Evolutionary conservation across 1,140 invertebrate species (phyloP).

Genomic region (Euura saliciscinereae): DNA sequence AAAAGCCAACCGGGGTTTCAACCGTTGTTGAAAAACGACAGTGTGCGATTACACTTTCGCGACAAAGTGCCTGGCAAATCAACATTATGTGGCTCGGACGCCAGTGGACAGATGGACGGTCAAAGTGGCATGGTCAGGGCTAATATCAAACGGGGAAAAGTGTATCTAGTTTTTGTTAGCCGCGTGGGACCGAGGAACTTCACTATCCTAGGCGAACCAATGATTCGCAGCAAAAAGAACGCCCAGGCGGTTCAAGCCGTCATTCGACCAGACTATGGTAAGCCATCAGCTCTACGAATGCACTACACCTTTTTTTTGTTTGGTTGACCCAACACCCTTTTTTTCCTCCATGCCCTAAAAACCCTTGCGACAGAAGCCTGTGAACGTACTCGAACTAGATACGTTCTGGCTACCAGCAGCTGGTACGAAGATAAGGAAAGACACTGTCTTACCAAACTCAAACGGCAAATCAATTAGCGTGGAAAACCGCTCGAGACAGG

Average conservation of each 20-base stretch:
- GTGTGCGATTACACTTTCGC: constrained; percentile 60
- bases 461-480: neutral
- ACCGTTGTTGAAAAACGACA: constrained; percentile 59
- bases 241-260: constrained; percentile 62
- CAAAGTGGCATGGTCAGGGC: constrained; percentile 59
- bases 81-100: constrained; percentile 41
- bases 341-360: too few species aligned
- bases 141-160: constrained; percentile 67
- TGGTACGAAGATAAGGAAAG: too few species aligned
- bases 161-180: constrained; percentile 71
- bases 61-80: constrained; percentile 56
- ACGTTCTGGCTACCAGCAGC: too few species aligned
- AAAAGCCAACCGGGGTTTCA: constrained; percentile 64
- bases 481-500: neutral
- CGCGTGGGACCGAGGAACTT: constrained; percentile 70
- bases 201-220: constrained; percentile 68
- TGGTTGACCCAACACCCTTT: too few species aligned
- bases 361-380: too few species aligned
- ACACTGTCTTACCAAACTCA: too few species aligned
- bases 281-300: constrained; percentile 39
- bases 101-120: constrained; percentile 41
- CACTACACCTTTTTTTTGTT: too few species aligned
- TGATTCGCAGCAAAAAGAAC: constrained; percentile 61
- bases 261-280: constrained; percentile 67
- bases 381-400: too few species aligned